Conservation (phyloP, 92 coral and sea anemone genomes). For the Umimayanthus chanpuru region DNA sequence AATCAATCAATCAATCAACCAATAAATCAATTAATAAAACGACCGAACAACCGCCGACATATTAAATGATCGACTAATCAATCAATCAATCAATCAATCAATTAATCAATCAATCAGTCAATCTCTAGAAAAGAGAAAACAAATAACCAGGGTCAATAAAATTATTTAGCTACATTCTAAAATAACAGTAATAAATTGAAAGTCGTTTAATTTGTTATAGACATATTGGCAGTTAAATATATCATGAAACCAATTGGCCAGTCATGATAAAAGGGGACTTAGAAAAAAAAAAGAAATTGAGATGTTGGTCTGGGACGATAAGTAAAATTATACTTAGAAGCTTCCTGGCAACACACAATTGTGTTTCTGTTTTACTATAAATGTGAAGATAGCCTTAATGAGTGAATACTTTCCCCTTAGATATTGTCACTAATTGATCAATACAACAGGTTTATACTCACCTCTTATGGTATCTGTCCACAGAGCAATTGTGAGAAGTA, state of each 20-base stretch:
- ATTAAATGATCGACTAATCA: too few relatives aligned
- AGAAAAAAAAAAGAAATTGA: neutral
- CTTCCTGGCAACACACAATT: neutral
- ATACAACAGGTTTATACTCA: neutral
- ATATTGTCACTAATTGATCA: neutral
- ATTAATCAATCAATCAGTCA: too few relatives aligned
- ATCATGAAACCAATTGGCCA: neutral
- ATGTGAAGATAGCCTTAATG: neutral
- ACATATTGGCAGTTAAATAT: neutral
- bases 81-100: too few relatives aligned
- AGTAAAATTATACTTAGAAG: too few relatives aligned
- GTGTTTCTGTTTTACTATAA: neutral
- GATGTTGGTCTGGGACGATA: too few relatives aligned
- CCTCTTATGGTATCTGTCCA: slow-evolving; percentile 18
- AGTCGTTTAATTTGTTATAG: too few relatives aligned
- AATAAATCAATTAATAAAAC: too few relatives aligned
- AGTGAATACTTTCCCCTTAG: neutral
- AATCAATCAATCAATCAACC: too few relatives aligned
- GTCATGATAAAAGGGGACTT: neutral
- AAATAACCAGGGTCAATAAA: neutral
- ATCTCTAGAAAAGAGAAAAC: neutral
- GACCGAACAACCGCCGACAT: too few relatives aligned
- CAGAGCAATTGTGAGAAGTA: slow-evolving; percentile 18
- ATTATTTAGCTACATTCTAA: too few relatives aligned
- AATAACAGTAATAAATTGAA: too few relatives aligned